Conservation (phyloP, 1,140 invertebrate genomes). For the Stegodyphus mimosarum region DNA sequence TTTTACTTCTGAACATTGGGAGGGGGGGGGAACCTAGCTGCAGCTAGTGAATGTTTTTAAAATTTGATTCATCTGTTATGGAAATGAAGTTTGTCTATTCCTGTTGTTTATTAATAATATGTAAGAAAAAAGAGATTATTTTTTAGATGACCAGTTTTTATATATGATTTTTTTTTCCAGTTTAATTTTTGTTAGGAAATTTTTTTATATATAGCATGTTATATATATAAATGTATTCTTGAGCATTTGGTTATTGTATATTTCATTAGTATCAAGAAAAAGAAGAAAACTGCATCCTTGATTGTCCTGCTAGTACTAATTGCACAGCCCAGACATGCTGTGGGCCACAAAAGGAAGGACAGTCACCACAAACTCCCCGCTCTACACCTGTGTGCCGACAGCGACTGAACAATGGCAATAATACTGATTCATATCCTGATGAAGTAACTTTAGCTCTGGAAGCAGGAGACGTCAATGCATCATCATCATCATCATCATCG, state of each 20-base stretch:
- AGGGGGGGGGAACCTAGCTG: too few relatives aligned
- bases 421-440: conserved; percentile 27
- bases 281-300: conserved; percentile 61
- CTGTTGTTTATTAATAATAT: too few relatives aligned
- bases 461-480: conserved; percentile 18
- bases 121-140: too few relatives aligned
- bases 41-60: too few relatives aligned
- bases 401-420: conserved; percentile 41
- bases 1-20: too few relatives aligned
- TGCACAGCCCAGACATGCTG: conserved; percentile 63
- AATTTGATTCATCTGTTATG: too few relatives aligned
- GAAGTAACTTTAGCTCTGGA: conserved; percentile 44
- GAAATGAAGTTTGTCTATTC: too few relatives aligned
- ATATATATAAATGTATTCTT: neutral
- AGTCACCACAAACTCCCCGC: conserved; percentile 52
- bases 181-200: too few relatives aligned
- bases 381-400: conserved; percentile 48
- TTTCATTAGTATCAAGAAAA: conserved; percentile 52
- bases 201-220: too few relatives aligned
- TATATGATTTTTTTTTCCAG: too few relatives aligned
- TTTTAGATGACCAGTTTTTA: too few relatives aligned
- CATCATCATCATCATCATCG: neutral
- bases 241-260: neutral
- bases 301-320: conserved; percentile 62
- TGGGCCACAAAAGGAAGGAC: conserved; percentile 60